A percentile compares a stretch with the other conserved stretches of the same genome.
phyloP scores from a whole-genome alignment of 2,888 invertebrate genomes.

The Pollenia amentaria region DNA sequence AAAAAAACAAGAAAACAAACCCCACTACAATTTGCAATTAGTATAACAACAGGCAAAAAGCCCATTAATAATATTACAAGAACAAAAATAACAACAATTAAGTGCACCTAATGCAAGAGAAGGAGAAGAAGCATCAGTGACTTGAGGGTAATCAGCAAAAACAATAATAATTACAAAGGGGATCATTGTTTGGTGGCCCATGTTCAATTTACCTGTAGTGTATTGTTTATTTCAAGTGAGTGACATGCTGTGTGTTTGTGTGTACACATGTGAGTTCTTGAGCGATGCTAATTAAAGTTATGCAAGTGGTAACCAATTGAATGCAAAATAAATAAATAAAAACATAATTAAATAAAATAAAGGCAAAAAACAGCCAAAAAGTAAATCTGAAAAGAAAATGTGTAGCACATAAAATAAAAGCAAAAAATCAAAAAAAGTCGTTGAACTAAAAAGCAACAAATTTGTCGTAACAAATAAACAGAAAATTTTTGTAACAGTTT shows the following conservation, averaged over 20 bases:
- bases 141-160: conserved; percentile 7
- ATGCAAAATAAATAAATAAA: conserved; percentile 37
- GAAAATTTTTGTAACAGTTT: neutral
- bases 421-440: conserved; percentile 26
- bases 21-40: conserved; percentile 45
- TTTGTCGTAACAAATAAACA: neutral
- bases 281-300: conserved; percentile 65
- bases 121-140: conserved; percentile 13
- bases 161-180: conserved; percentile 20
- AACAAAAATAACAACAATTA: neutral
- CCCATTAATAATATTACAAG: neutral
- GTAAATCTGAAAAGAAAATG: neutral
- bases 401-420: neutral
- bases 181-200: neutral
- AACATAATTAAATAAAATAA: conserved; percentile 31
- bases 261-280: neutral
- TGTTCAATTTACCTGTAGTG: neutral
- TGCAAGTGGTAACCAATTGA: conserved; percentile 67
- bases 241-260: neutral
- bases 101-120: neutral
- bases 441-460: conserved; percentile 38
- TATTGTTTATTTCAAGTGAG: conserved; percentile 16
- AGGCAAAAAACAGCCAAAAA: neutral
- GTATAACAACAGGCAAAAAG: conserved; percentile 24
- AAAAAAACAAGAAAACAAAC: conserved; percentile 29